phyloP scores from a whole-genome alignment of 2,888 invertebrate species.

The Neria commutata region DNA sequence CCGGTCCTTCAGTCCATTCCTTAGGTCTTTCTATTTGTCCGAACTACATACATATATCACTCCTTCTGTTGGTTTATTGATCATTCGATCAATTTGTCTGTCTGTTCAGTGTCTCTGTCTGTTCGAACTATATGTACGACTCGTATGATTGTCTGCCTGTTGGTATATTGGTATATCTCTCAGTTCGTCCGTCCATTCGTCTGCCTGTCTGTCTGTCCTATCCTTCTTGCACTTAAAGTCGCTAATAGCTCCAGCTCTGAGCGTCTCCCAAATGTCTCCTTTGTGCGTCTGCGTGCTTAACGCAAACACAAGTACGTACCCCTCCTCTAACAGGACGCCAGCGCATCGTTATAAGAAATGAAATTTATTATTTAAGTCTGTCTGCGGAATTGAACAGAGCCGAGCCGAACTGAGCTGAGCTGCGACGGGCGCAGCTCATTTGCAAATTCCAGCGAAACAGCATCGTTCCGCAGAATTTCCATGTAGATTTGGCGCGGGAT shows the following conservation, averaged over 20 bases:
- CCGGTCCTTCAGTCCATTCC: too few relatives aligned
- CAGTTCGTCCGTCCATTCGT: background rate
- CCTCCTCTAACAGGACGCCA: too few relatives aligned
- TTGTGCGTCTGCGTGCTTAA: constrained; percentile 9
- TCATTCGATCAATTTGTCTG: background rate
- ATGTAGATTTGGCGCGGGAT: constrained; percentile 49
- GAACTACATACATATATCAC: too few relatives aligned
- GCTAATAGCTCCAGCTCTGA: constrained; percentile 18
- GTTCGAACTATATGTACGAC: background rate
- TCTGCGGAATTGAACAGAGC: background rate
- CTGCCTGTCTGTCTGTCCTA: constrained; percentile 4
- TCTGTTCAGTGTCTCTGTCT: constrained; percentile 1
- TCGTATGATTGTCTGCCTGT: too few relatives aligned
- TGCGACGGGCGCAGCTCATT: constrained; percentile 51
- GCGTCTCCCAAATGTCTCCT: constrained; percentile 50
- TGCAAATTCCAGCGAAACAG: constrained; percentile 60
- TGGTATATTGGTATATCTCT: too few relatives aligned
- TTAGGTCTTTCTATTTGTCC: too few relatives aligned
- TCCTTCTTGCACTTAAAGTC: constrained; percentile 7
- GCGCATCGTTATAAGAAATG: constrained; percentile 16
- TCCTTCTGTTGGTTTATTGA: background rate
- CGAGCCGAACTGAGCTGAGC: background rate
- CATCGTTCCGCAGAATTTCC: constrained; percentile 57
- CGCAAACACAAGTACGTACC: too few relatives aligned
- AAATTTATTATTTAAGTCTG: constrained; percentile 52